Evolutionary conservation across 2,113 vertebrate genomes (phyloP).

Genomic region (Clarias gariepinus): DNA sequence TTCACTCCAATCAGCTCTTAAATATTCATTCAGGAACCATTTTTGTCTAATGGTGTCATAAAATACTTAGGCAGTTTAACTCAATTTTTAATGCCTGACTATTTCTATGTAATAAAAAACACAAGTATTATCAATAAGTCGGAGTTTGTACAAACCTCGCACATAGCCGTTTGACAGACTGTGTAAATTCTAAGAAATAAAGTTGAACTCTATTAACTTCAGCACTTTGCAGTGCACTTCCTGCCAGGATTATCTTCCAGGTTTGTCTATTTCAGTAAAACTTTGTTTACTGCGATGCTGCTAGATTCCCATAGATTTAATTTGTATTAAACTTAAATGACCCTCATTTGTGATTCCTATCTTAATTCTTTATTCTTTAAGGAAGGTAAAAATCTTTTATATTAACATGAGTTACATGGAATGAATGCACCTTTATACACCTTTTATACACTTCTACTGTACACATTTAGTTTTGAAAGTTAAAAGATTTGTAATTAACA

Average conservation of each 20-base stretch:
- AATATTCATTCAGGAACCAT: neutral
- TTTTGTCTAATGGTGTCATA: neutral
- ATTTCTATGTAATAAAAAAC: neutral
- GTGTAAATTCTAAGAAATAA: neutral
- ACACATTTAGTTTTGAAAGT: neutral
- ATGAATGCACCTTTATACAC: too few species aligned
- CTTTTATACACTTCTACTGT: too few species aligned
- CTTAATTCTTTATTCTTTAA: neutral
- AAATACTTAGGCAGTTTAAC: neutral
- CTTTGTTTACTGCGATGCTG: neutral
- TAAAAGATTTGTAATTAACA: neutral
- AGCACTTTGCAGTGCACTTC: neutral
- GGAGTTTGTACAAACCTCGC: neutral
- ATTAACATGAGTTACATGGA: too few species aligned
- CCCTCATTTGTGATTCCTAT: neutral
- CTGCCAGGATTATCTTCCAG: neutral
- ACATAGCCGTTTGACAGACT: neutral
- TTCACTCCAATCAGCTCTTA: neutral
- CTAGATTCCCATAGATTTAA: neutral
- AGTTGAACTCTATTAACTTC: neutral
- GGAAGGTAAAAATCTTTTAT: neutral
- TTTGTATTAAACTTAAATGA: neutral
- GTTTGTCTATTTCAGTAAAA: neutral
- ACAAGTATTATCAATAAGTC: neutral
- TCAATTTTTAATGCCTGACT: neutral